Conservation (phyloP, 92 coral and sea anemone genomes). For the Hydrozoanthus gracilis region DNA sequence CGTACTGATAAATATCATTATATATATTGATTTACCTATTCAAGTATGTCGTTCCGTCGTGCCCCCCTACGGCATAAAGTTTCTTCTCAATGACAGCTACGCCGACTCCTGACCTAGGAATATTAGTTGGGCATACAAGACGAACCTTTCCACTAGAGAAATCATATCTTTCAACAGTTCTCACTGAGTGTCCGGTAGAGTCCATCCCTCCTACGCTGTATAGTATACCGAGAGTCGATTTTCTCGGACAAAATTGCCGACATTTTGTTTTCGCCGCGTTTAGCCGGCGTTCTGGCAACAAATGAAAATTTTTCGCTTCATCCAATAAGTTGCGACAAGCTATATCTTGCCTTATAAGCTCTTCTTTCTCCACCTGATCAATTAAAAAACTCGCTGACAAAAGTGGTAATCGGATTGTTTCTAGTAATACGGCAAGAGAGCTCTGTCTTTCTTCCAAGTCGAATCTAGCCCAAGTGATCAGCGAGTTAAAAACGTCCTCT, state of each 20-base stretch:
- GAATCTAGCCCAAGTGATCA: constrained; percentile 85
- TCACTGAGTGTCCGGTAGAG: constrained; percentile 84
- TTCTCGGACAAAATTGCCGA: constrained; percentile 60
- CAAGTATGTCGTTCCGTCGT: constrained; percentile 78
- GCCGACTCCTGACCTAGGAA: constrained; percentile 80
- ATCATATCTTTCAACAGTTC: constrained; percentile 81
- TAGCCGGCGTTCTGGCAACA: constrained; percentile 80
- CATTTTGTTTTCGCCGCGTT: constrained; percentile 43
- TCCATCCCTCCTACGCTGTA: constrained; percentile 90
- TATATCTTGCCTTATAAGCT: constrained; percentile 82
- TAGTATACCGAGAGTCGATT: constrained; percentile 68
- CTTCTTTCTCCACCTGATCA: constrained; percentile 92
- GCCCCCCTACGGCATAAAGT: constrained; percentile 86
- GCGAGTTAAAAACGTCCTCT: constrained; percentile 85
- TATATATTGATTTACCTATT: constrained; percentile 59
- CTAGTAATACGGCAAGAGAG: constrained; percentile 76
- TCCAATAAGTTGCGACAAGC: constrained; percentile 82
- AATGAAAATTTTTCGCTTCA: constrained; percentile 88
- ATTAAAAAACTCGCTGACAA: constrained; percentile 85
- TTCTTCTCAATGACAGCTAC: constrained; percentile 76
- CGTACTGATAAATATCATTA: not conserved
- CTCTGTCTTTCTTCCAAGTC: constrained; percentile 73
- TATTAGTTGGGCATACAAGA: constrained; percentile 70
- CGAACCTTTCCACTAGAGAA: constrained; percentile 80
- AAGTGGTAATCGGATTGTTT: constrained; percentile 80